phyloP scores from a whole-genome alignment of 2,888 invertebrate species.

The Nasonia oneida region DNA sequence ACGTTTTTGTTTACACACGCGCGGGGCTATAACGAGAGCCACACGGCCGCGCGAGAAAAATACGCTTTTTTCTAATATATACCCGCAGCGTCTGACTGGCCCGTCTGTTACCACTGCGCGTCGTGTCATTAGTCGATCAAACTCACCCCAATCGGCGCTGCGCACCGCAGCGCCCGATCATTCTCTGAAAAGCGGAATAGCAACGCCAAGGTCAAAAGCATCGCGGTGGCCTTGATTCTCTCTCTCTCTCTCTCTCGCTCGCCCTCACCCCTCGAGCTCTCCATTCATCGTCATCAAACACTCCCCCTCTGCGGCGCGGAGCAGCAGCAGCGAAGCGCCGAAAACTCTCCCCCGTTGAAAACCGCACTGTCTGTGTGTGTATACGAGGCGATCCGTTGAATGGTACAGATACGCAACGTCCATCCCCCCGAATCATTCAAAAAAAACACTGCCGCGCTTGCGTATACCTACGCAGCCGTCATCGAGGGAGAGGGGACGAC shows the following conservation, averaged over 20 bases:
- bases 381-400: not conserved
- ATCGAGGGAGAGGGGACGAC: not conserved
- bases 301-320: not conserved
- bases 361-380: not conserved
- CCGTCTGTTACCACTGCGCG: not conserved
- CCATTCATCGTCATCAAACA: constrained; percentile 11
- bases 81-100: not conserved
- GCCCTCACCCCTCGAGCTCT: not conserved
- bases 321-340: not conserved
- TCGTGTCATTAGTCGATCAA: too few species aligned
- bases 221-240: constrained; percentile 1
- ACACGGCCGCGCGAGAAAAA: not conserved
- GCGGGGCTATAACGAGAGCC: not conserved
- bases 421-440: constrained; percentile 9
- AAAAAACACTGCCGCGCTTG: not conserved
- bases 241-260: not conserved
- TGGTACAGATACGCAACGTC: not conserved
- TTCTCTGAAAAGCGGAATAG: not conserved
- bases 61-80: not conserved
- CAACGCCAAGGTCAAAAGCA: constrained; percentile 6
- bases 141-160: not conserved
- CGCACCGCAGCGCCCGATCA: not conserved
- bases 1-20: constrained; percentile 15
- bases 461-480: not conserved
- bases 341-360: constrained; percentile 2